A percentile compares a stretch with the other conserved stretches of the same genome.
These are phyloP conservation scores for Ectobius pallidus DNA, from an alignment of 2,888 invertebrate species.

Conservation along the genomic window DNA sequence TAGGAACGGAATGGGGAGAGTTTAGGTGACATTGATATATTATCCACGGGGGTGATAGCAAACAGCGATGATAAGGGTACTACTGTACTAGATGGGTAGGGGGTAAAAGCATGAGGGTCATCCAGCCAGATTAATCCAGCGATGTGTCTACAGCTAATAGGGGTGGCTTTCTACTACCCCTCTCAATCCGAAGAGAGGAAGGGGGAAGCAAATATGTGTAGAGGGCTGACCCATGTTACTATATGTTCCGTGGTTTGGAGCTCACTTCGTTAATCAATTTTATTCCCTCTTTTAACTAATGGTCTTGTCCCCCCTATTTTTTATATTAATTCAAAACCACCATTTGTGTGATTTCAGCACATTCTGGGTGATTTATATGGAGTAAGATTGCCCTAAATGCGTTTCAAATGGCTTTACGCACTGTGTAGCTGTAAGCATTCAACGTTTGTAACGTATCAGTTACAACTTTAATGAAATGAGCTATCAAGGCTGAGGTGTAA, in stretches of 20 bases:
- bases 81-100: too few species aligned
- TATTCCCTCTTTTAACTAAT: not conserved
- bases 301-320: not conserved
- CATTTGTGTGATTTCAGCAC: too few species aligned
- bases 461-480: too few species aligned
- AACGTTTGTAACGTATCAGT: too few species aligned
- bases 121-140: constrained; percentile 14
- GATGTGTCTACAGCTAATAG: constrained; percentile 14
- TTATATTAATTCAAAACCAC: too few species aligned
- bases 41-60: constrained; percentile 19
- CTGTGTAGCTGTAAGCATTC: too few species aligned
- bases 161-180: not conserved
- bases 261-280: constrained; percentile 5
- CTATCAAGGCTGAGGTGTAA: too few species aligned
- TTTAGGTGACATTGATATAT: constrained; percentile 24
- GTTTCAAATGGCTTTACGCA: too few species aligned
- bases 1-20: too few species aligned
- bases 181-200: not conserved
- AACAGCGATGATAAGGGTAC: constrained; percentile 21
- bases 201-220: not conserved
- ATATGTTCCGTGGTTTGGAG: not conserved
- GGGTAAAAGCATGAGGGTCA: not conserved
- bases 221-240: constrained; percentile 3
- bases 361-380: too few species aligned
- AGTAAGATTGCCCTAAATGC: too few species aligned